Conservation (phyloP, 2,888 invertebrate species). For the Drosophila limbata region DNA sequence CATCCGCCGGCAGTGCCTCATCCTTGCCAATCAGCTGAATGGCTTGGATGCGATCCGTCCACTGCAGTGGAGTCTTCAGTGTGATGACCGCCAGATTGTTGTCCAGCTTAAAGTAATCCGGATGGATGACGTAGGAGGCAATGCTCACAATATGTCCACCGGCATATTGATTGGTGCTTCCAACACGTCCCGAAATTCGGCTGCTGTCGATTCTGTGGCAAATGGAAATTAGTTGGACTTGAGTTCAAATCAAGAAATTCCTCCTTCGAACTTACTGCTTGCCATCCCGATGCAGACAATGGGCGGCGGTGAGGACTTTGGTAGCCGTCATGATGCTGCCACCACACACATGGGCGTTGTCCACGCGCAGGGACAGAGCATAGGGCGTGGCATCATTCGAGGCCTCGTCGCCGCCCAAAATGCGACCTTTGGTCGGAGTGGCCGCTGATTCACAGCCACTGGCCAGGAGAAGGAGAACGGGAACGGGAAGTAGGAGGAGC, state of each 20-base stretch:
- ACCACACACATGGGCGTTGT: slow-evolving; percentile 80
- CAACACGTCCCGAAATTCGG: slow-evolving; percentile 78
- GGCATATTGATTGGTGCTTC: slow-evolving; percentile 82
- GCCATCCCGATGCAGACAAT: slow-evolving; percentile 69
- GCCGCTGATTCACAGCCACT: neutral
- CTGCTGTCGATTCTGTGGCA: slow-evolving; percentile 34
- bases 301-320: slow-evolving; percentile 82
- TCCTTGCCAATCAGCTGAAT: slow-evolving; percentile 59
- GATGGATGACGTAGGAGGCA: slow-evolving; percentile 61
- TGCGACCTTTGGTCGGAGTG: slow-evolving; percentile 46
- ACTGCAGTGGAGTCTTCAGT: slow-evolving; percentile 58
- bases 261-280: slow-evolving; percentile 60
- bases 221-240: neutral
- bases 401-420: slow-evolving; percentile 83
- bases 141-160: slow-evolving; percentile 76
- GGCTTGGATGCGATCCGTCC: slow-evolving; percentile 64
- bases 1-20: slow-evolving; percentile 56
- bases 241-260: no score
- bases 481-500: neutral
- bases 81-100: slow-evolving; percentile 82
- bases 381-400: slow-evolving; percentile 74
- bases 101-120: slow-evolving; percentile 57
- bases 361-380: slow-evolving; percentile 82
- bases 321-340: slow-evolving; percentile 68
- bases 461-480: neutral